Evolutionary conservation across 2,113 vertebrate species (phyloP).

Genomic region (Orthonyx spaldingii): DNA sequence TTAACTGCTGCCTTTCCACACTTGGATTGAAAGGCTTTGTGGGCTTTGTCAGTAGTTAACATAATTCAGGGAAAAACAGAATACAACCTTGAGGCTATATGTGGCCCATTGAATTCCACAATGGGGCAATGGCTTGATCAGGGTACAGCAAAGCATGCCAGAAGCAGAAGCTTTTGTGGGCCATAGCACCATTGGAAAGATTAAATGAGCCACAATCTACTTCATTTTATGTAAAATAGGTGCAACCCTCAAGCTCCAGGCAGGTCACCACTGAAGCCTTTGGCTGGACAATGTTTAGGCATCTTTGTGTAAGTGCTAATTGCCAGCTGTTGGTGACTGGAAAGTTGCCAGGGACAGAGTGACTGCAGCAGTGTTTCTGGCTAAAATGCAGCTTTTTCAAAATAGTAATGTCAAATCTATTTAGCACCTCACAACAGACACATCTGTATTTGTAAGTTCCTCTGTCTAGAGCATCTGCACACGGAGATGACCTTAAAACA

Average conservation of each 20-base stretch:
- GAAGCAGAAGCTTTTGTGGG: conserved; percentile 36
- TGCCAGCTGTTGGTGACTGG: conserved; percentile 58
- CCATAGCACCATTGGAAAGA: not conserved
- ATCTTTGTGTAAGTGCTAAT: conserved; percentile 54
- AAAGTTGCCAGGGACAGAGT: conserved; percentile 10
- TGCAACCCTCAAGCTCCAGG: conserved; percentile 14
- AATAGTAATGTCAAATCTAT: not conserved
- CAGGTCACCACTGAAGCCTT: not conserved
- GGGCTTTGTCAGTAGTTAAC: conserved; percentile 3
- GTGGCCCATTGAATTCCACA: conserved; percentile 29
- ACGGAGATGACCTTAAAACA: conserved; percentile 32
- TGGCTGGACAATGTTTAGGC: conserved; percentile 29
- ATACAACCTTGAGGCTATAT: conserved; percentile 40
- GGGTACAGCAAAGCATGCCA: not conserved
- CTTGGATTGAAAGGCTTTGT: not conserved
- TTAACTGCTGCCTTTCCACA: conserved; percentile 34
- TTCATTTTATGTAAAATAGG: conserved; percentile 50
- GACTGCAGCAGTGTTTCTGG: not conserved
- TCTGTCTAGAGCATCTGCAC: conserved; percentile 12
- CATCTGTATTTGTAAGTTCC: not conserved
- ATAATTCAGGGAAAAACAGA: conserved; percentile 26
- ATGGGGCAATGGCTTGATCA: not conserved
- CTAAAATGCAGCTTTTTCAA: conserved; percentile 8
- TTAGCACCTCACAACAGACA: not conserved
- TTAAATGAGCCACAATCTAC: conserved; percentile 31